These are phyloP conservation scores for Anastatus disparis DNA, from an alignment of 1,140 invertebrate species.

Conservation along the genomic window DNA sequence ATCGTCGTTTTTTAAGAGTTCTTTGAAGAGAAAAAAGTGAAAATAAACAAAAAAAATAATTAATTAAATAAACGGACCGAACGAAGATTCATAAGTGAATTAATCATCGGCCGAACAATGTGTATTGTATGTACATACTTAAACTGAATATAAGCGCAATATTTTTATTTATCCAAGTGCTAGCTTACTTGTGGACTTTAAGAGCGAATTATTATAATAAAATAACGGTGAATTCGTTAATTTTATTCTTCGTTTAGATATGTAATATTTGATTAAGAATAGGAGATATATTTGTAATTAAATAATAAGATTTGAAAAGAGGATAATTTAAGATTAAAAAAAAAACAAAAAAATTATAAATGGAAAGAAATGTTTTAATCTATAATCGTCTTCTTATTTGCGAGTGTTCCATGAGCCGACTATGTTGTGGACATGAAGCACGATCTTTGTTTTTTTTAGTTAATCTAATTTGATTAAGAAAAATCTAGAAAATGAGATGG, in stretches of 20 bases:
- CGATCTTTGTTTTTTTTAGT: background rate
- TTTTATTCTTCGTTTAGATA: conserved; percentile 43
- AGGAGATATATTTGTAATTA: conserved; percentile 33
- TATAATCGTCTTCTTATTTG: conserved; percentile 22
- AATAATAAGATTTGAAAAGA: conserved; percentile 16
- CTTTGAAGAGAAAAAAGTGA: conserved; percentile 19
- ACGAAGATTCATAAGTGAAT: conserved; percentile 37
- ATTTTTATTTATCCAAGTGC: conserved; percentile 64
- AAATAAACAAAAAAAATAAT: conserved; percentile 25
- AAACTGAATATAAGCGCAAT: conserved; percentile 61
- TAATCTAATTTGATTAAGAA: no score
- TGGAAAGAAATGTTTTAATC: conserved; percentile 12
- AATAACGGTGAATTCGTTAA: conserved; percentile 44
- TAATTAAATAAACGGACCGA: conserved; percentile 21
- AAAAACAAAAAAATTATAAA: conserved; percentile 2
- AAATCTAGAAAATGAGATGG: background rate
- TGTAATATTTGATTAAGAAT: conserved; percentile 40
- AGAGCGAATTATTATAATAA: conserved; percentile 32
- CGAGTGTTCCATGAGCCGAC: conserved; percentile 2
- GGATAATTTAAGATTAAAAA: conserved; percentile 13
- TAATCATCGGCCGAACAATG: conserved; percentile 57
- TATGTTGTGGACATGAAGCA: background rate
- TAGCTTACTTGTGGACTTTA: conserved; percentile 47
- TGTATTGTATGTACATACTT: conserved; percentile 67
- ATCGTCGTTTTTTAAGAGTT: conserved; percentile 46